Evolutionary conservation across 2,888 invertebrate species (phyloP).

Genomic region (Agrenia bidenticulata): DNA sequence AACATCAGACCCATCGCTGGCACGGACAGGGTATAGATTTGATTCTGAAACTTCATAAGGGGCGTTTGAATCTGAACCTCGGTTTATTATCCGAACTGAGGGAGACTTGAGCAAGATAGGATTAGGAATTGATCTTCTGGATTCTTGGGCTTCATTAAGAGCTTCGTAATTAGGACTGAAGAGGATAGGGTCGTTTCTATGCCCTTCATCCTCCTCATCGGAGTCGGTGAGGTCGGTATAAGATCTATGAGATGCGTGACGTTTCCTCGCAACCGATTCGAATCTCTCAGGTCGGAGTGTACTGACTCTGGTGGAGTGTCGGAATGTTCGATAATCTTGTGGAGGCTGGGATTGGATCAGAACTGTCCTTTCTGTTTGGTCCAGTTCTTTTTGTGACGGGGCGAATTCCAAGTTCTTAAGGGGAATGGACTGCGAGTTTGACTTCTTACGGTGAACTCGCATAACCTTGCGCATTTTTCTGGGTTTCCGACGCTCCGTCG

Average conservation of each 20-base stretch:
- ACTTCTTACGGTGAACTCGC: constrained; percentile 25
- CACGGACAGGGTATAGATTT: no score
- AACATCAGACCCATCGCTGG: no score
- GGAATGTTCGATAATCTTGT: not conserved
- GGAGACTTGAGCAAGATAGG: constrained; percentile 36
- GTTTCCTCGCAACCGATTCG: not conserved
- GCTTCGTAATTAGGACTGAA: constrained; percentile 34
- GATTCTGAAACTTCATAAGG: not conserved
- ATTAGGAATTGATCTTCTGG: constrained; percentile 19
- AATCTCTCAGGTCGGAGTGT: not conserved
- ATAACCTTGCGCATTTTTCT: constrained; percentile 21
- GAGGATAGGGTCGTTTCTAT: constrained; percentile 23
- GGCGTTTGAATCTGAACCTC: constrained; percentile 15
- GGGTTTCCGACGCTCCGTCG: constrained; percentile 27
- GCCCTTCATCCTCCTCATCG: constrained; percentile 10
- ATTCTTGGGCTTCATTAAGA: constrained; percentile 15
- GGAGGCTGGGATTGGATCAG: not conserved
- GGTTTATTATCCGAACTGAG: constrained; percentile 27
- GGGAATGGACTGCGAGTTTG: not conserved
- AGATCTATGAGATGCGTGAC: constrained; percentile 32
- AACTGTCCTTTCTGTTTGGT: constrained; percentile 1
- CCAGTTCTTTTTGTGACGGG: not conserved
- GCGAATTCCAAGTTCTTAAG: not conserved
- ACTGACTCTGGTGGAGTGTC: constrained; percentile 9
- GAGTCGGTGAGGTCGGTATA: constrained; percentile 31